Evolutionary conservation across 2,113 vertebrate species (phyloP), one percentile per base, ranked within the genome.

Genomic region (Nettapus auritus): DNA sequence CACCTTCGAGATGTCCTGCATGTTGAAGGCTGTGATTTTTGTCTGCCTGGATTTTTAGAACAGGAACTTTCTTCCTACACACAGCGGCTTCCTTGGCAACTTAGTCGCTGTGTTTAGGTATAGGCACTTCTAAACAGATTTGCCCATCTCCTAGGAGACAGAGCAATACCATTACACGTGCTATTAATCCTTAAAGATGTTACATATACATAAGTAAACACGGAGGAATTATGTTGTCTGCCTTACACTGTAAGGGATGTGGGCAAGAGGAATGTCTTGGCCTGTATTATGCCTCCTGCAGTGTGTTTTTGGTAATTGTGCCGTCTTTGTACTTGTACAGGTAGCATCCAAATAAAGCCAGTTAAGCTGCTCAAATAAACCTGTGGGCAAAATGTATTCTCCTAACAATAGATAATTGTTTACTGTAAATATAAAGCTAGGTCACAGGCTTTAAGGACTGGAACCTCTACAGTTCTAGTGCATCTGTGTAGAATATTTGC

Each of bases 71-170:
- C 70, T 79, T 92, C 64, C 46, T 75, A 31, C 13, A 2, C n/a
- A 25, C 22, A 50, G 15, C 50, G 40, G 50, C 85, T 93, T 88
- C 36, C 42, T 77, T 67, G 71, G 59, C 88, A 90, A 16, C 17
- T 42, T 88, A 14, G 77, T 90, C 22, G 9, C 20, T 46, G 2
- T 83, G 36, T 90, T 77, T 81, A 81, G 64, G 9, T 63, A 13
- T 67, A 44, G 67, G 55, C 6, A 4, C 14, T 90, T 88, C 56
- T 77, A 77, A 83, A 67, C 46, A 88, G 46, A 75, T 92, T 71
- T 88, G 38, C 33, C 8, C 17, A 38, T 95, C 82, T 93, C 90
- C 88, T 92, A 68, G 90, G 88, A 90, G 56, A 92, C 80, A 81
- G 88, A 88, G 56, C 46, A 70, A 31, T 77, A 81, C 23, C 36